A percentile compares a stretch with the other conserved stretches of the same genome.
Evolutionary conservation across 2,113 vertebrate species (phyloP).

Genomic region (Chloropsis hardwickii): DNA sequence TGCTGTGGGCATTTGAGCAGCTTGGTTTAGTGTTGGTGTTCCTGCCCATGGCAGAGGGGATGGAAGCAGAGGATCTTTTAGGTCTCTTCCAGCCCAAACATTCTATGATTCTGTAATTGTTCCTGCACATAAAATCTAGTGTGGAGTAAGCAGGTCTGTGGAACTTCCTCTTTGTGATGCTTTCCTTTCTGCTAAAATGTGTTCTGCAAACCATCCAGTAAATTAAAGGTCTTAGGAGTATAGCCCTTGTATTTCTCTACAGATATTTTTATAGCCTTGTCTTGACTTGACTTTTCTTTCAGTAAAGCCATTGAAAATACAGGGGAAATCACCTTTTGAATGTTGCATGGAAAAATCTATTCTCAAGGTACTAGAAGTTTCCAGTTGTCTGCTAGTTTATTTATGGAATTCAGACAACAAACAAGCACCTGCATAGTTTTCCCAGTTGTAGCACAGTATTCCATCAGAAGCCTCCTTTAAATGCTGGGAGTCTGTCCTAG

Average conservation of each 20-base stretch:
- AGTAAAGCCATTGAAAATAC: not conserved
- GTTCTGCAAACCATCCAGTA: not conserved
- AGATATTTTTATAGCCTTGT: not conserved
- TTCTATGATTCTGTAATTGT: not conserved
- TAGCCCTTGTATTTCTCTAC: not conserved
- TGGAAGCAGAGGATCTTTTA: not conserved
- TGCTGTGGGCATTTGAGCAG: not conserved
- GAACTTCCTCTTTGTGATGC: not conserved
- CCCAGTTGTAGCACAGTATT: not conserved
- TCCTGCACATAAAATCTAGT: fast-evolving
- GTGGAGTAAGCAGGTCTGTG: not conserved
- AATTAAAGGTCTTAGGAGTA: not conserved
- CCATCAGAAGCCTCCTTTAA: not conserved
- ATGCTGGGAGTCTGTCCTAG: not conserved
- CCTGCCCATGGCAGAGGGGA: not conserved
- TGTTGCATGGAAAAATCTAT: not conserved
- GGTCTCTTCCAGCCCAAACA: not conserved
- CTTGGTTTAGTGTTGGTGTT: not conserved
- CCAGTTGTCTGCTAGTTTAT: not conserved
- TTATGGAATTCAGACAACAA: not conserved
- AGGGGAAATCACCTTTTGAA: not conserved
- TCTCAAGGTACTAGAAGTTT: not conserved
- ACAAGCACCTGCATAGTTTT: not conserved
- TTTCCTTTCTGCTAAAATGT: not conserved
- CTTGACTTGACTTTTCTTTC: not conserved